Conservation (phyloP, 2,797 vertebrate genomes). For the Notamacropus eugenii region DNA sequence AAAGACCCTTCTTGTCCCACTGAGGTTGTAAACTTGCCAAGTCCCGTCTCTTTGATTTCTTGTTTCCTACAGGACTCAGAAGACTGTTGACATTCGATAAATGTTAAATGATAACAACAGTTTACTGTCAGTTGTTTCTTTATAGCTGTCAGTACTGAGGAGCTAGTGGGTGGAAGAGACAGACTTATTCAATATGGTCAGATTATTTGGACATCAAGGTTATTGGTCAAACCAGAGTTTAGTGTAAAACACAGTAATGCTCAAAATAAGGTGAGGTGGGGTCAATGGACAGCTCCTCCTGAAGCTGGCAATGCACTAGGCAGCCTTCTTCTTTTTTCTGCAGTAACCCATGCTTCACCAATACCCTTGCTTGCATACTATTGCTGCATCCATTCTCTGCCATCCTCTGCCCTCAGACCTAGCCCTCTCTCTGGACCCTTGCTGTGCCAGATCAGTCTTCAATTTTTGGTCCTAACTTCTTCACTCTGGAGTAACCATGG, state of each 20-base stretch:
- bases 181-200: slow-evolving; percentile 17
- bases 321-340: not conserved
- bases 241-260: not conserved
- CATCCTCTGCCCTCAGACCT: not conserved
- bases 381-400: not conserved
- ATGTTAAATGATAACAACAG: slow-evolving; percentile 46
- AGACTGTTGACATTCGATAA: slow-evolving; percentile 25
- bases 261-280: not conserved
- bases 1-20: not conserved
- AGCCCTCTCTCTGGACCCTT: not conserved
- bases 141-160: not conserved
- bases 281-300: not conserved
- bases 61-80: slow-evolving; percentile 34
- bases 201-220: slow-evolving; percentile 24
- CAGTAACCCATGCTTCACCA: not conserved
- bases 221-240: slow-evolving; percentile 15
- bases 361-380: not conserved
- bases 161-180: slow-evolving; percentile 18
- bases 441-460: not conserved
- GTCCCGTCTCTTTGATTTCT: not conserved
- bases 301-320: not conserved
- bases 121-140: slow-evolving; percentile 37
- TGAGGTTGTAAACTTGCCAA: slow-evolving; percentile 41
- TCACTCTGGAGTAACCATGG: not conserved
- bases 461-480: not conserved